Evolutionary conservation across 2,113 vertebrate genomes (phyloP), one percentile per base, ranked within the genome.

Genomic region (Drymodes brunneopygia): DNA sequence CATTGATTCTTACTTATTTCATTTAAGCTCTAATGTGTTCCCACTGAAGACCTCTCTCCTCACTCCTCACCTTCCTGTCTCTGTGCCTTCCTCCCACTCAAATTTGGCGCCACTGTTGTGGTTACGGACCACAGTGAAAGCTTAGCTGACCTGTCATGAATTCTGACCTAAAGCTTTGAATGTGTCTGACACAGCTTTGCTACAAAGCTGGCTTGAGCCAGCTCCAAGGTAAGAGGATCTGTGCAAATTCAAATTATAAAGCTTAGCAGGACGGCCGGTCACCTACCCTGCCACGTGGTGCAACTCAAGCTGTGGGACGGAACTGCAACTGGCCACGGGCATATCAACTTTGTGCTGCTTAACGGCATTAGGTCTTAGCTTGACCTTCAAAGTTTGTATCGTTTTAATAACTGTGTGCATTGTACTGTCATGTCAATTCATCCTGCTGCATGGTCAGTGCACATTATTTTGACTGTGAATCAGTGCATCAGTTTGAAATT

Each of bases 401-500:
- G 0, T 40, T 88, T 86, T 79, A 93, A 53, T 67, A 86, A 35
- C 38, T 24, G 45, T 3, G 11, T 54, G 66, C 80, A 70, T 29
- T 67, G 69, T 31, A 9, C 80, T 92, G 92, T 75, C 82, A 78
- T 3, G 53, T 86, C 90, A 70, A 57, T 86, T 86, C 48, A 53
- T 62, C 69, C 82, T 65, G 42, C 21, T 74, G 61, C 75, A 45
- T 23, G 45, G 22, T 35, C 72, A 65, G 64, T 7, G 69, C 92
- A 86, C 80, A 67, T 94, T 81, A 71, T 78, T 90, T 81, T 92
- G 94, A 92, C 69, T 45, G 42, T 86, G 88, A 93, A 81, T 71
- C 64, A 88, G 58, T 64, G 69, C 67, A 61, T 81, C 47, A n/a
- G 79, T 70, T 74, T 47, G 33, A 83, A 92, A 88, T 73, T 28